Percentiles rank a stretch among this genome's conserved stretches.
phyloP scores from a whole-genome alignment of 2,113 vertebrate species.

The Brachyistius frenatus region DNA sequence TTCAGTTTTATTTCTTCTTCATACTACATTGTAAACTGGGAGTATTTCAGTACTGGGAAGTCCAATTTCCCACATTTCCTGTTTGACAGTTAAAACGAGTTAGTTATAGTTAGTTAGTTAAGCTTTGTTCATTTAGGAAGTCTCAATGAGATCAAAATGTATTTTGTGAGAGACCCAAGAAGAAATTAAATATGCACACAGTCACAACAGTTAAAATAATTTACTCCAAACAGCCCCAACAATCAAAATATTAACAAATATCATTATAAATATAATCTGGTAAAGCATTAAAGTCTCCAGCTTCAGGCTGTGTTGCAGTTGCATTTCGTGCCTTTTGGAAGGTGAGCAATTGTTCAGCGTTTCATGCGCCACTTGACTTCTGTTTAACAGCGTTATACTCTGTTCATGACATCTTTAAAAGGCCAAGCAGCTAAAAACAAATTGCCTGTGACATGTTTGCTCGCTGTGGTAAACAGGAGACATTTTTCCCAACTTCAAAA shows the following conservation, averaged over 20 bases:
- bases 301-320: conserved; percentile 5
- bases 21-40: too few relatives aligned
- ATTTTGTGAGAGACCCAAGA: too few relatives aligned
- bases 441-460: conserved; percentile 7
- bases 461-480: conserved; percentile 6
- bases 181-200: too few relatives aligned
- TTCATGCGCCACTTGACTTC: conserved; percentile 3
- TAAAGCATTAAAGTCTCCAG: not conserved
- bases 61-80: too few relatives aligned
- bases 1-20: too few relatives aligned
- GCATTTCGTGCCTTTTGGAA: conserved; percentile 11
- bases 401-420: conserved; percentile 14
- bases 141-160: too few relatives aligned
- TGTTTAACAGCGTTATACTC: conserved; percentile 23
- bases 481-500: conserved; percentile 25
- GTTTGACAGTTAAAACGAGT: too few relatives aligned
- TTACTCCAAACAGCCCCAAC: too few relatives aligned
- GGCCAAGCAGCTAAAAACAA: not conserved
- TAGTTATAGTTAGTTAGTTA: too few relatives aligned
- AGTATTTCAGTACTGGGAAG: too few relatives aligned
- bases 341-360: conserved; percentile 21
- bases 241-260: conserved; percentile 6
- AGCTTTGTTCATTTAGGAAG: too few relatives aligned
- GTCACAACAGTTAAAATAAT: too few relatives aligned
- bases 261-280: not conserved